phyloP scores from a whole-genome alignment of 2,797 vertebrate species.

The Schizothorax lantsangensis region DNA sequence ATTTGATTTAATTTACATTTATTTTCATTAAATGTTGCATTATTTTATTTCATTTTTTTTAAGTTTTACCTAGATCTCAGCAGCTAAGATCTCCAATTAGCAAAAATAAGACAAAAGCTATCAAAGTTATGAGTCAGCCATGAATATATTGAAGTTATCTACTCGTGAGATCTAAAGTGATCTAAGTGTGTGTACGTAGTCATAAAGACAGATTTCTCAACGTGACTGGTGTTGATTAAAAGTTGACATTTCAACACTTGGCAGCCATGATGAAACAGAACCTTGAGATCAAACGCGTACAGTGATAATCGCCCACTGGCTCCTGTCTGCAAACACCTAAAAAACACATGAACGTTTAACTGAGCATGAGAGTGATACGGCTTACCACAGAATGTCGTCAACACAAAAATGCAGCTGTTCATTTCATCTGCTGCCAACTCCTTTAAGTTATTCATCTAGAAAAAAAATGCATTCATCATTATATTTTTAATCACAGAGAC shows the following conservation, averaged over 20 bases:
- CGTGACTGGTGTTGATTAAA: constrained; percentile 50
- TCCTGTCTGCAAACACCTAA: constrained; percentile 45
- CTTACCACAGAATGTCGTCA: constrained; percentile 66
- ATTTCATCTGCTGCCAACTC: constrained; percentile 82
- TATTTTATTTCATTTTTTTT: not conserved
- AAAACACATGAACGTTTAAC: constrained; percentile 68
- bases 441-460: constrained; percentile 85
- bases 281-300: constrained; percentile 45
- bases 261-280: constrained; percentile 45
- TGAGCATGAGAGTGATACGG: constrained; percentile 74
- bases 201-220: constrained; percentile 34
- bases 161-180: constrained; percentile 20
- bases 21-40: not conserved
- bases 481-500: constrained; percentile 88
- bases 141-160: constrained; percentile 58
- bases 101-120: constrained; percentile 12
- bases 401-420: constrained; percentile 71
- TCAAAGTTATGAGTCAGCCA: constrained; percentile 17
- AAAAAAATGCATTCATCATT: constrained; percentile 84
- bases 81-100: not conserved
- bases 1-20: not conserved
- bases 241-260: constrained; percentile 63
- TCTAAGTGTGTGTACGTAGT: constrained; percentile 25
- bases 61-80: not conserved
- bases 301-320: constrained; percentile 59